phyloP scores from a whole-genome alignment of 2,113 vertebrate genomes.

The Strix uralensis region DNA sequence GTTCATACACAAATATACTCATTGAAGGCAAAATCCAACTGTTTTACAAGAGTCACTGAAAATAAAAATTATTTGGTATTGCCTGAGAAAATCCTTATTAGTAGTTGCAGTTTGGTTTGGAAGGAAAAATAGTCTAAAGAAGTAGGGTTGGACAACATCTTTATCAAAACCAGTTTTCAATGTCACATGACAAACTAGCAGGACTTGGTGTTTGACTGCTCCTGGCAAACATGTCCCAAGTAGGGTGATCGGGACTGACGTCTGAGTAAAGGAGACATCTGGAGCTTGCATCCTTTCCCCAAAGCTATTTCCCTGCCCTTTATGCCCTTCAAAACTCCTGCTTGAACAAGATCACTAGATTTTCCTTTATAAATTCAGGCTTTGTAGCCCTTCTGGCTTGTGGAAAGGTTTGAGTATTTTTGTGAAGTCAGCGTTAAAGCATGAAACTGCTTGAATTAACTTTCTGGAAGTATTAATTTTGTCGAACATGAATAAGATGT shows the following conservation, averaged over 20 bases:
- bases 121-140: neutral
- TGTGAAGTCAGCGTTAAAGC: neutral
- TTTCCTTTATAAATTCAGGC: neutral
- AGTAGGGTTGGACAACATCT: neutral
- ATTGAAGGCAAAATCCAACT: neutral
- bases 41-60: neutral
- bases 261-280: neutral
- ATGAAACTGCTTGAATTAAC: accelerated
- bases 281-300: neutral
- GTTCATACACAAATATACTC: neutral
- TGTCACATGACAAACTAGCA: accelerated
- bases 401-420: neutral
- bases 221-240: neutral
- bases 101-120: neutral
- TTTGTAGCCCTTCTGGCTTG: neutral
- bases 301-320: neutral
- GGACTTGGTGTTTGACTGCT: neutral
- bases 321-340: neutral
- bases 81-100: neutral
- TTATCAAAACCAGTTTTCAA: neutral
- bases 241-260: neutral
- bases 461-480: accelerated
- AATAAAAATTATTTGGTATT: neutral
- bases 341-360: neutral
- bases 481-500: accelerated